Base-by-base conservation (phyloP, 1,140 invertebrate species). In the Probaryconus sp. region DNA sequence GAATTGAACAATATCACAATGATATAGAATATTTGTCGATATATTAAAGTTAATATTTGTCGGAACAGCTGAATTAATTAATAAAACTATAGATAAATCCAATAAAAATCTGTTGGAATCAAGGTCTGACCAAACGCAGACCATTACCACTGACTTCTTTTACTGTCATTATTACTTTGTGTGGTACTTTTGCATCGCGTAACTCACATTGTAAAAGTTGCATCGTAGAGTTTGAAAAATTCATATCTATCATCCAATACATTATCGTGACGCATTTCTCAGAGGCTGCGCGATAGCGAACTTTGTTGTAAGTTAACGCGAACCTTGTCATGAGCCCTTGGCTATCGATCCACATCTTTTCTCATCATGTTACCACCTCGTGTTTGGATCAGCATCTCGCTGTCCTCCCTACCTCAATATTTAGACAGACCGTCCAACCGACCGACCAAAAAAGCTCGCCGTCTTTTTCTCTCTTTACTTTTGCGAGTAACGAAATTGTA, bases 161-260 rank as follows among this genome's bases (percentile, higher is more conserved):
- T 56, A 53, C 35, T 50, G 17, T 38, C 35, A 24, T 55, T 61
- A 42, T 70, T 64, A 51, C 26, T 58, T 58, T 45, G 26, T 42
- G 51, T 53, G 38, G 3, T 20, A 10, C 17, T 55, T 67, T 65
- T 73, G 48, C 37, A 53, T 40, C 48, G 35, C 20, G 38, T 63
- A 63, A 67, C 45, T 51, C 33, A 72, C 40, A 77, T 65, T 35
- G 58, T 56, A 64, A 55, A 70, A 63, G 42, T 73, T 68, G 31
- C 37, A 53, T 17, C 24, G 7, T 5, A 4, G 47, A 40, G n/a
- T 26, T 21, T 42, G 28, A 48, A 58, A 67, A 65, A 73, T 40
- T 73, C 58, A 51, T 47, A 70, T 71, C 60, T 67, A 70, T 70
- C 50, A 63, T 30, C 21, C 48, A 60, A 70, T 58, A 70, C 63